Evolutionary conservation across 2,113 vertebrate genomes (phyloP).

Genomic region (Anhinga anhinga): DNA sequence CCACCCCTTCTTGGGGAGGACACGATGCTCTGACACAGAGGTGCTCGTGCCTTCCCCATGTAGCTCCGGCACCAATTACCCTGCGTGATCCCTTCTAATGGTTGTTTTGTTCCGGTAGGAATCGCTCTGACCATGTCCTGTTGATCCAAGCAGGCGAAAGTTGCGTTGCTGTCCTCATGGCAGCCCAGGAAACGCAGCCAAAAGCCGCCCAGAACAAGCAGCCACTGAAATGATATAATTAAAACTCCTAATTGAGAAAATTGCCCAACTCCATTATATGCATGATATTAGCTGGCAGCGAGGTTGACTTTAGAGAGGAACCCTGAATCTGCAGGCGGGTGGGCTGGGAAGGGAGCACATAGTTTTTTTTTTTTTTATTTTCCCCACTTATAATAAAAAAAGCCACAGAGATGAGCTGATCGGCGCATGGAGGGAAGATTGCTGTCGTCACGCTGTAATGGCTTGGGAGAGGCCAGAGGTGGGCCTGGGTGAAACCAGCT

Average conservation of each 20-base stretch:
- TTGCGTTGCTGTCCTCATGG: background rate
- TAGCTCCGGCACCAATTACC: background rate
- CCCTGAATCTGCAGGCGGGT: background rate
- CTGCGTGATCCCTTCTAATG: fast-evolving
- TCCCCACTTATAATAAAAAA: background rate
- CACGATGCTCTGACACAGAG: too few relatives aligned
- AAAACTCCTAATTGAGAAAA: background rate
- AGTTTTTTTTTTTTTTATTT: background rate
- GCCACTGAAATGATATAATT: background rate
- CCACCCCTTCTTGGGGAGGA: background rate
- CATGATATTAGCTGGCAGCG: background rate
- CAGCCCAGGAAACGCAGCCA: background rate
- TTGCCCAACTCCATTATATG: background rate
- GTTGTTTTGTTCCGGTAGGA: background rate
- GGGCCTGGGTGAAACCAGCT: background rate
- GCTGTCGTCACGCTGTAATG: background rate
- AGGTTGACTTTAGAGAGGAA: background rate
- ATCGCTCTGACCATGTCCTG: background rate
- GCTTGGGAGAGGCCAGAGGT: background rate
- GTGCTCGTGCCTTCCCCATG: fast-evolving
- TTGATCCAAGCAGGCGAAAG: background rate
- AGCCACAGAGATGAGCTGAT: background rate
- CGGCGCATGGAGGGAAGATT: background rate
- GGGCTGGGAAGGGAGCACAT: background rate
- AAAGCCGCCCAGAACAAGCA: background rate